Conservation (phyloP, 2,888 invertebrate genomes). For the Eutolmus rufibarbis region DNA sequence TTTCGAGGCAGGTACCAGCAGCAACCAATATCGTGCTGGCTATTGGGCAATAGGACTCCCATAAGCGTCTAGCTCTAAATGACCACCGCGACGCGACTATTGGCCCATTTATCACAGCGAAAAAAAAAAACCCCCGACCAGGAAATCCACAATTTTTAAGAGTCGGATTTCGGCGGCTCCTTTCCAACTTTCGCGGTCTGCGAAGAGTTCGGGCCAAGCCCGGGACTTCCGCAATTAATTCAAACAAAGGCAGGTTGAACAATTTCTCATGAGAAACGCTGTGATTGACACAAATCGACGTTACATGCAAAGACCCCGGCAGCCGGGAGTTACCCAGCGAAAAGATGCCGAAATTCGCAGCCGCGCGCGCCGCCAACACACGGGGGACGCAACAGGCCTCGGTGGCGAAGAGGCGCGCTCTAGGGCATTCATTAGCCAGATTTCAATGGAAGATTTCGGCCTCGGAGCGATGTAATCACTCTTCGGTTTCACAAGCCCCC, state of each 20-base stretch:
- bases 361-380: neutral
- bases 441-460: conserved; percentile 30
- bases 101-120: neutral
- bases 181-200: neutral
- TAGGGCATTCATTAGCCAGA: conserved; percentile 15
- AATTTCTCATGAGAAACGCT: conserved; percentile 14
- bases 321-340: neutral
- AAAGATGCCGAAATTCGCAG: conserved; percentile 14
- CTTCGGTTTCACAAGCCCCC: conserved; percentile 23
- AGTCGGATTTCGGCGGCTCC: neutral
- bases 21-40: neutral
- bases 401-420: neutral
- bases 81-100: neutral
- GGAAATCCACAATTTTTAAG: neutral
- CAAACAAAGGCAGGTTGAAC: neutral
- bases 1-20: neutral
- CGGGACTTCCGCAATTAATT: conserved; percentile 23
- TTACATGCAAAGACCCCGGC: neutral
- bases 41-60: conserved; percentile 4
- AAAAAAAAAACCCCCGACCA: neutral
- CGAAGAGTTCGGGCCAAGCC: neutral
- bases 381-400: neutral
- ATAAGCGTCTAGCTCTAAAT: neutral
- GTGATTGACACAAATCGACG: conserved; percentile 26
- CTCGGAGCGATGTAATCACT: conserved; percentile 28